Evolutionary conservation across 92 coral and sea anemone species (phyloP), one percentile per base, ranked within the genome.

Genomic region (Umimayanthus kanabou): DNA sequence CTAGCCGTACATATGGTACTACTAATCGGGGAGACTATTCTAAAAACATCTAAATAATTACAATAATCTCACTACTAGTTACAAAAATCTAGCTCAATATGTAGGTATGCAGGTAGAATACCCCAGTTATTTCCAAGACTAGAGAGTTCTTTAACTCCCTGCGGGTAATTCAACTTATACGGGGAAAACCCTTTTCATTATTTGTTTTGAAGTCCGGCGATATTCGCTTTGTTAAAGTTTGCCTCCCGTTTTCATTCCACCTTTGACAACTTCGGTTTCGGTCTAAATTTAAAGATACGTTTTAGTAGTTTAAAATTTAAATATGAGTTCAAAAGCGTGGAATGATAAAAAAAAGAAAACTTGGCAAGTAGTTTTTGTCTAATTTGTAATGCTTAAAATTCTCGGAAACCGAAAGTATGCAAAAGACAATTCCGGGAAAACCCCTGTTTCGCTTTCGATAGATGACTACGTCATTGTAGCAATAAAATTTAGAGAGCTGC

Each of bases 301-400:
- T 61, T 61, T 61, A 1, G 7, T 9, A 7, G 2, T 22, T 57
- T 61, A 4, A 4, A 61, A 75, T 20, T 20, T 2, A 39, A 39
- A 22, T 50, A 13, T 18, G 90, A 93, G 5, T 74, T 93, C 64
- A 73, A 84, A 50, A 79, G 20, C 58, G 18, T 53, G 26, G 23
- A 5, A 18, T 8, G 20, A 57, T 14, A 2, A 14, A 20, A 15
- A 57, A 89, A 61, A 82, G 16, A 57, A 57, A 82, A 88, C 39
- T 70, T 28, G 73, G 66, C 87, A 26, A 80, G 80, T 1, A 93
- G 92, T 81, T 49, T 92, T 43, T 95, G 94, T 15, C 73, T 81
- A 9, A 87, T 94, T 30, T 89, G 91, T n/a, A 88, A 81, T 90
- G 92, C 94, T 6, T 33, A 11, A 53, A 2, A 1, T 53, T 53